These are phyloP conservation scores for Halichoeres trimaculatus DNA, from an alignment of 2,113 vertebrate species.

Conservation along the genomic window DNA sequence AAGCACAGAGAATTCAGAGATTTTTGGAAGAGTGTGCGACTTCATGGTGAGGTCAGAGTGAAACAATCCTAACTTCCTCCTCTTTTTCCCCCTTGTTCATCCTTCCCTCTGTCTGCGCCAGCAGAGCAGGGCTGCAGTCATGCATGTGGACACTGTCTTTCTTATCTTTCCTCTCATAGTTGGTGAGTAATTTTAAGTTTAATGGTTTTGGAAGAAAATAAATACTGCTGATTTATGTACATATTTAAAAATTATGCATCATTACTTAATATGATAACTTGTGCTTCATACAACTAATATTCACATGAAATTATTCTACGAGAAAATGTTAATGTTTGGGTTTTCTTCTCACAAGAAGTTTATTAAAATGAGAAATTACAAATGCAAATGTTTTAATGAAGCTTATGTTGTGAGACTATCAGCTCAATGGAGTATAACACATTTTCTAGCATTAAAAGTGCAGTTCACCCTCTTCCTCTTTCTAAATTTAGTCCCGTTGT, in stretches of 20 bases:
- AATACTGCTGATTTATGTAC: neutral
- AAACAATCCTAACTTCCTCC: constrained; percentile 64
- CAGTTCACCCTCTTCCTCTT: constrained; percentile 56
- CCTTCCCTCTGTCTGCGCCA: constrained; percentile 44
- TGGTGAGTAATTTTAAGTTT: constrained; percentile 60
- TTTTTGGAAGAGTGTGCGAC: neutral
- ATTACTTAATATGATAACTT: neutral
- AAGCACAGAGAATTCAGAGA: neutral
- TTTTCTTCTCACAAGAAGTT: neutral
- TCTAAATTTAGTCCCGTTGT: constrained; percentile 69
- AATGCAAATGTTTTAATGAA: neutral
- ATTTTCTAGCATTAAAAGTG: constrained; percentile 14
- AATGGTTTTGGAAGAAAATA: neutral
- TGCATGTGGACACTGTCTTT: constrained; percentile 56
- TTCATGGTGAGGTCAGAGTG: constrained; percentile 29
- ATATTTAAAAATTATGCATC: neutral
- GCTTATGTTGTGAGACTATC: neutral
- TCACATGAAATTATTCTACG: no score
- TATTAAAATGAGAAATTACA: neutral
- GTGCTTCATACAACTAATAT: neutral
- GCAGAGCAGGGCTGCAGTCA: constrained; percentile 59
- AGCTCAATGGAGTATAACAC: neutral
- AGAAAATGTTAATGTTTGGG: neutral
- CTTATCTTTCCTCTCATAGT: constrained; percentile 51
- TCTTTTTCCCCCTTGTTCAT: constrained; percentile 9